Evolutionary conservation across 2,888 invertebrate genomes (phyloP), one percentile per base, ranked within the genome.

Genomic region (Polyommatus iphigenia): DNA sequence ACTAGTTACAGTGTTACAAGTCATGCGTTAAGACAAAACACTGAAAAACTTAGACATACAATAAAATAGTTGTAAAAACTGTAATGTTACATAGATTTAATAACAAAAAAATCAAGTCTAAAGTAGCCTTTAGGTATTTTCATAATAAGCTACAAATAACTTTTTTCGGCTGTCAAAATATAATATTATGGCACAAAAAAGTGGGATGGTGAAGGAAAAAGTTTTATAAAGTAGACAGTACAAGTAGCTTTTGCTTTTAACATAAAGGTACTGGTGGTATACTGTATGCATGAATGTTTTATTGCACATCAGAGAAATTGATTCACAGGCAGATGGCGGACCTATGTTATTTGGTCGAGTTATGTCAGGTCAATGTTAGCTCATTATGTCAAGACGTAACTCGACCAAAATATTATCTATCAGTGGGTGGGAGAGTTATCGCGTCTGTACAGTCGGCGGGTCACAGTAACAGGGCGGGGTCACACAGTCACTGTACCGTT

Each of bases 401-500:
- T 13, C 54, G 5, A 18, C 54, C 18, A 54, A 18, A n/a, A n/a
- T n/a, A 54, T 18, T 18, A 54, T 54, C 18, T 54, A 54, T 54
- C 54, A 18, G 54, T 18, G 46, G 75, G 54, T 18, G 46, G 75
- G 6, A 29, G 2, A 29, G 67, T 67, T 32, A 67, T 29, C 67
- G 67, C 67, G 67, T 67, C 18, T 67, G 67, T 29, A 67, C 67
- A 67, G 41, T 20, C 36, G 67, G 62, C 20, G 67, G 81, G 77
- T 78, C 80, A 81, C 80, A 81, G 81, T 62, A 67, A 67, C 29
- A 32, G 77, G 78, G 71, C 50, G 77, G 78, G 78, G 72, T 78
- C 78, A 76, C 79, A 77, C 79, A 78, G 72, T 77, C 78, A 87
- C 87, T 83, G 86, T 93, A 93, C 93, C 93, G 87, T 93, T 91